Base-by-base conservation (phyloP, 2,113 vertebrate species). In the Dendrocopos noguchii region DNA sequence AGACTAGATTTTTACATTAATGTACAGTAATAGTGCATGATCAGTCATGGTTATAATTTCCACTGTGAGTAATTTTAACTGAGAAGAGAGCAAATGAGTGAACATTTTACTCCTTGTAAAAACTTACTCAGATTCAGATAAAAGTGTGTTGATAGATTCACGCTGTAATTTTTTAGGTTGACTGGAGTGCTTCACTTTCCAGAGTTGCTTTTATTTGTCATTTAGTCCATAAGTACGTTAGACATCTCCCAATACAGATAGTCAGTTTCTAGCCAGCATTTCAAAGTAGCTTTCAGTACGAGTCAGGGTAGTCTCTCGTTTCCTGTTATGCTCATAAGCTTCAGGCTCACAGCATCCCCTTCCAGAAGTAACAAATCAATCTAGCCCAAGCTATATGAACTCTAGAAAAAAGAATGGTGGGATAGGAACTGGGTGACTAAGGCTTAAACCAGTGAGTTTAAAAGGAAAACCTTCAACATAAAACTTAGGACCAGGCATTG, bases 1-100 rank as follows among this genome's bases (percentile, higher is more conserved):
- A 88, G 71, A 87, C 57, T 92, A 56, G 55, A 50, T 85, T 92
- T 93, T 92, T 89, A 82, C 65, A 46, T 87, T 87, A 66, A 84
- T 84, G 92, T 89, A 60, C 79, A 52, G 60, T 92, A 89, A 87
- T 74, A 71, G 64, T 18, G 12, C 76, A 47, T 87, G 79, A 85
- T 93, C 88, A 86, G 74, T 88, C 74, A 76, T 87, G 67, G 86
- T 88, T 96, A 57, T 84, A 73, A 89, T 95, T 94, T 96, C 64
- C 42, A 80, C 33, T 71, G 46, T 91, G 79, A 82, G 33, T 83
- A 89, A 71, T 93, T 91, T 91, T 80, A 57, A 83, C 68, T 71
- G 78, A 74, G 85, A 84, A 90, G 88, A 93, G 82, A 56, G 75
- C 79, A 95, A 82, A 80, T 91, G 72, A 82, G 56, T 33, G 84